Evolutionary conservation across 2,113 vertebrate genomes (phyloP).

Genomic region (Sterrhoptilus dennistouni): DNA sequence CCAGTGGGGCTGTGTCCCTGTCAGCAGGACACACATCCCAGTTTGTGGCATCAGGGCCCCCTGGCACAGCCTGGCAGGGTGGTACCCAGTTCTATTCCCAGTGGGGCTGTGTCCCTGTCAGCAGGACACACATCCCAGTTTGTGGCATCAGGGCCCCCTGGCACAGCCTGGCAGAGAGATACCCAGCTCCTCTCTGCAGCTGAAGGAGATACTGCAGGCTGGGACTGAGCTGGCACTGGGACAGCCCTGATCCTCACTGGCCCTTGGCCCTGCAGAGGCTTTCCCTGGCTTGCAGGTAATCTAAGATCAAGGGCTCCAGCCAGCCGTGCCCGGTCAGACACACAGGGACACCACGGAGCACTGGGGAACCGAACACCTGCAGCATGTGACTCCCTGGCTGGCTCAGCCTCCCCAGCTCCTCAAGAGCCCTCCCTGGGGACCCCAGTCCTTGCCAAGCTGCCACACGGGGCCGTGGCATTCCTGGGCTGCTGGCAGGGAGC

Average conservation of each 20-base stretch:
- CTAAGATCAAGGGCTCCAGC: not conserved
- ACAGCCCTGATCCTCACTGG: not conserved
- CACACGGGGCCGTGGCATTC: accelerated
- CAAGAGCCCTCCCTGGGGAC: not conserved
- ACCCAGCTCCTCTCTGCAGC: not conserved
- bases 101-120: accelerated
- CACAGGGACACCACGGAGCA: not conserved
- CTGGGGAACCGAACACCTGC: not conserved
- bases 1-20: accelerated
- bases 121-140: not conserved
- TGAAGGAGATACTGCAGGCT: not conserved
- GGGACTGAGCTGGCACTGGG: accelerated
- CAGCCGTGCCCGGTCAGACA: not conserved
- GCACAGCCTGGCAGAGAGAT: not conserved
- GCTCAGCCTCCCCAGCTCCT: accelerated
- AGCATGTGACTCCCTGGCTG: not conserved
- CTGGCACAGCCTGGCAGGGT: not conserved
- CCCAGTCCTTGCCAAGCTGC: not conserved
- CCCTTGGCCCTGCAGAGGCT: not conserved
- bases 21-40: not conserved
- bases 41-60: accelerated
- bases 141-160: accelerated
- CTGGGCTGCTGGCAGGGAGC: not conserved
- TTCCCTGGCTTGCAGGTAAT: not conserved
- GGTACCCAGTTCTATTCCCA: not conserved